These are phyloP conservation scores for Ptychoptera contaminata DNA, from an alignment of 2,888 invertebrate species.

Conservation along the genomic window DNA sequence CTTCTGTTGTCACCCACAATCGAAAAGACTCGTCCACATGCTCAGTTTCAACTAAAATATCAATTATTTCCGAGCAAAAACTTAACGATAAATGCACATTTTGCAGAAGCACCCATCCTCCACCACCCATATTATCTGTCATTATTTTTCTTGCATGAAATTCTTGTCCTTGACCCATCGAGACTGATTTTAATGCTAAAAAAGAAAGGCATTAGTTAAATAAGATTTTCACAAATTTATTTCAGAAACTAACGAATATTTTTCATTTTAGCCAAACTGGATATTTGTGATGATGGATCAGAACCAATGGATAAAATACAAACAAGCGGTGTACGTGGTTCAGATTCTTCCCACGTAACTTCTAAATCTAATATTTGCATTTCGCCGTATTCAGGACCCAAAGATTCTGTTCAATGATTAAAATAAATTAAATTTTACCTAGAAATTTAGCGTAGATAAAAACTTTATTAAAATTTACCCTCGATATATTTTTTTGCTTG, in stretches of 20 bases:
- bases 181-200: constrained; percentile 64
- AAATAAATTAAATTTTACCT: not conserved
- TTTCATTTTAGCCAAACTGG: constrained; percentile 68
- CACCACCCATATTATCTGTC: constrained; percentile 57
- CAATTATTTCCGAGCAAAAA: constrained; percentile 85
- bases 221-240: not conserved
- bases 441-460: not conserved
- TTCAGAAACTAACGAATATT: constrained; percentile 50
- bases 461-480: constrained; percentile 35
- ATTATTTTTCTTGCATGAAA: constrained; percentile 69
- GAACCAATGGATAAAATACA: constrained; percentile 91
- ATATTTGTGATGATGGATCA: constrained; percentile 92
- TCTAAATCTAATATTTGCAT: constrained; percentile 85
- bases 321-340: constrained; percentile 73
- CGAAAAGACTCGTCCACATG: constrained; percentile 69
- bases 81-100: constrained; percentile 92
- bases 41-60: constrained; percentile 72
- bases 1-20: constrained; percentile 90
- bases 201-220: not conserved
- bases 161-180: constrained; percentile 97
- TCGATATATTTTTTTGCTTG: constrained; percentile 84
- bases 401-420: constrained; percentile 40
- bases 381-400: constrained; percentile 80
- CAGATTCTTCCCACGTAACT: constrained; percentile 77
- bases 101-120: constrained; percentile 89